Evolutionary conservation across 2,888 invertebrate genomes (phyloP), one percentile per base, ranked within the genome.

Genomic region (Oconnorella tubifera): DNA sequence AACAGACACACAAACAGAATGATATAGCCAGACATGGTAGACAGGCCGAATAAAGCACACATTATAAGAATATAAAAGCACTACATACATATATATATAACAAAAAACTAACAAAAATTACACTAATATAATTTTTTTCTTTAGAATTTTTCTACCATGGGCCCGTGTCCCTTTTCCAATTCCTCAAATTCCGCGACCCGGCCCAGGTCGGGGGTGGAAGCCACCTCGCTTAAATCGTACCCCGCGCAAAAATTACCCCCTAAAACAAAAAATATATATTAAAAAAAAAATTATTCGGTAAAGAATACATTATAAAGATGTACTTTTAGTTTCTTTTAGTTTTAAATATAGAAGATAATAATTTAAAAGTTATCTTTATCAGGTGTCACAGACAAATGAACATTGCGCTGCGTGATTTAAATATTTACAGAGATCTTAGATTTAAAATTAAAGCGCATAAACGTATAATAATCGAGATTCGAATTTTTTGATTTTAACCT

Each of bases 171-270:
- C 10, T 29, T 55, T 4, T 25, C 28, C n/a, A 63, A 32, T 1
- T 48, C 28, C 6, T 29, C 49, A 10, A 25, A 40, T 33, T 61
- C 29, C 31, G 25, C 28, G 19, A 48, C 3, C n/a, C 2, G 29
- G 4, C 1, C 27, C 3, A 1, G 4, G 27, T 29, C 25, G 23
- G 48, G 4, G 40, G 25, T n/a, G 14, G 49, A 19, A n/a, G 66
- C 33, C 27, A 95, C 83, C 77, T 93, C 90, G 60, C 88, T 85
- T 60, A 96, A 85, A 82, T 97, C 95, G 79, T 89, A 91, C 0
- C 97, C 97, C 1, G 95, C 88, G 81, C 93, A 95, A 82, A 98
- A 97, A 64, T 89, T 90, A 0, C 95, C 95, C n/a, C 95, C 94
- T 83, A 65, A 19, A 76, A 69, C 32, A 23, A 10, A 64, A 29